Percentiles rank a stretch among this genome's conserved stretches.
Evolutionary conservation across 2,797 vertebrate species (phyloP).

Genomic region (Brachyalestes nurse): DNA sequence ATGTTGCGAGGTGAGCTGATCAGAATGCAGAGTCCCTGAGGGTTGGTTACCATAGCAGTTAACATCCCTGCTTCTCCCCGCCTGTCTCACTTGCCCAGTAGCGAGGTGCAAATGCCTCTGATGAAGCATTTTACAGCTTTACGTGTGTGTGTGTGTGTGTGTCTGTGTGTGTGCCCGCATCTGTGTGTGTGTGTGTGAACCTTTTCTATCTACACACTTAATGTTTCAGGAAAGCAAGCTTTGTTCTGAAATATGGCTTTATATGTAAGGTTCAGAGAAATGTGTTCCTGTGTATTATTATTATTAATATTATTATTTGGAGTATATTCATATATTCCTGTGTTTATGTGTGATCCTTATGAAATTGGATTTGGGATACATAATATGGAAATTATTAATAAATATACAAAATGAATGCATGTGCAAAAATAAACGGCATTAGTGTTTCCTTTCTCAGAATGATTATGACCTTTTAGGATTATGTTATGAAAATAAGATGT

Average conservation of each 20-base stretch:
- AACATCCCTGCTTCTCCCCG: constrained; percentile 86
- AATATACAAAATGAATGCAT: not conserved
- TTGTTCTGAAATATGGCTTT: not conserved
- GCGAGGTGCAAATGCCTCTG: constrained; percentile 79
- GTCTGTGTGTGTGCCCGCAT: not conserved
- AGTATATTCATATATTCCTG: not conserved
- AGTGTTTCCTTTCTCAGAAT: not conserved
- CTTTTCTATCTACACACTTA: not conserved
- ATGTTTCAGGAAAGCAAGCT: not conserved
- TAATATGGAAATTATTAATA: not conserved
- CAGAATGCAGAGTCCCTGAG: constrained; percentile 91
- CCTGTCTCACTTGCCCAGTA: constrained; percentile 69
- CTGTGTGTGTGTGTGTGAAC: not conserved
- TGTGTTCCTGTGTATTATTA: not conserved
- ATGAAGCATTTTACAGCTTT: constrained; percentile 64
- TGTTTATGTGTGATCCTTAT: not conserved
- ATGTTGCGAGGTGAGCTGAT: constrained; percentile 93
- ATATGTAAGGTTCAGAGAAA: not conserved
- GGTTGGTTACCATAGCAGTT: constrained; percentile 91
- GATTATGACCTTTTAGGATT: constrained; percentile 7
- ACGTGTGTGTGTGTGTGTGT: constrained; percentile 25
- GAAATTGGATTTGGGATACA: not conserved
- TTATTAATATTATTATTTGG: not conserved
- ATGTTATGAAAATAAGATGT: not conserved
- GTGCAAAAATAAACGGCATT: not conserved